Evolutionary conservation across 2,113 vertebrate genomes (phyloP).

Genomic region (Platysternon megacephalum): DNA sequence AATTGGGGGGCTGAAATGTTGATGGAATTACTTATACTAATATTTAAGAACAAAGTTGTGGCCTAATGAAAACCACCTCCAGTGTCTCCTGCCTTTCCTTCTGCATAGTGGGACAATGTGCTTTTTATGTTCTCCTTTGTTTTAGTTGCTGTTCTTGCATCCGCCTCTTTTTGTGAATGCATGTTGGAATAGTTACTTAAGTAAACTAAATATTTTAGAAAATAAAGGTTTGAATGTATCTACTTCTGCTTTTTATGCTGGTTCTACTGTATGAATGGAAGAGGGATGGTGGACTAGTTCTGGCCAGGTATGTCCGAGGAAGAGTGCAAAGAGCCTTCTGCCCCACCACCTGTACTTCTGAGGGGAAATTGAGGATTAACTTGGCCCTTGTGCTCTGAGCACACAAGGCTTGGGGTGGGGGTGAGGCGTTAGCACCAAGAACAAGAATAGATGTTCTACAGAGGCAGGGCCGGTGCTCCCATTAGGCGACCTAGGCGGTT

Average conservation of each 20-base stretch:
- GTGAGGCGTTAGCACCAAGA: neutral
- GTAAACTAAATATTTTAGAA: neutral
- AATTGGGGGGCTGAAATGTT: too few relatives aligned
- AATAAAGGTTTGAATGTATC: neutral
- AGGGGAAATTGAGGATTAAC: neutral
- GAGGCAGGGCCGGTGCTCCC: too few relatives aligned
- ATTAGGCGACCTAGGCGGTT: too few relatives aligned
- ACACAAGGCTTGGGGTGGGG: too few relatives aligned
- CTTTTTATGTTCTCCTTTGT: neutral
- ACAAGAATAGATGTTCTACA: rapidly evolving
- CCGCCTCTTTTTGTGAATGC: neutral
- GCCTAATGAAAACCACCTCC: too few relatives aligned
- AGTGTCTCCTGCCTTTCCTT: too few relatives aligned
- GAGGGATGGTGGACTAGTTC: neutral
- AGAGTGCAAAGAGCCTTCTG: neutral
- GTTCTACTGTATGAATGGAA: neutral
- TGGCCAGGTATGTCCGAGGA: neutral
- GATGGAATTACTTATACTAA: too few relatives aligned
- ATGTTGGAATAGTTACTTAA: rapidly evolving
- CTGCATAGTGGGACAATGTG: too few relatives aligned
- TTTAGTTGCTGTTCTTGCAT: neutral
- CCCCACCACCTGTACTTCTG: rapidly evolving
- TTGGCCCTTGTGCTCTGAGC: neutral
- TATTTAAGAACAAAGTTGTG: too few relatives aligned
- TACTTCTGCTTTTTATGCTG: too few relatives aligned